Evolutionary conservation across 2,888 invertebrate species (phyloP), one percentile per base, ranked within the genome.

Genomic region (Parnassius glacialis): DNA sequence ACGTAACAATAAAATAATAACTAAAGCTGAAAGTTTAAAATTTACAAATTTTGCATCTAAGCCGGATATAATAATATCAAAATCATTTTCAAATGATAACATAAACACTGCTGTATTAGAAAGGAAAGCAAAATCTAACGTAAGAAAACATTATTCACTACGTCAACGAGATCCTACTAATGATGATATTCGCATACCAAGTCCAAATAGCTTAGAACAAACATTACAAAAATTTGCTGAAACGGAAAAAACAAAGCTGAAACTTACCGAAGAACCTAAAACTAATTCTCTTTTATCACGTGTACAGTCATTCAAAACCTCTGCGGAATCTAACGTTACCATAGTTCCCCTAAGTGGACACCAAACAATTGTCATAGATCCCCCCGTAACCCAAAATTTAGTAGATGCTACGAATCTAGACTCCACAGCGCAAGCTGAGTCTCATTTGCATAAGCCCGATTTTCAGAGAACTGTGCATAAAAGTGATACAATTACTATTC

Each of bases 311-410:
- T 91, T 91, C 64, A 91, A 91, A 73, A 89, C 90, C 64, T 83
- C 86, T 3, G 83, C 86, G n/a, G 86, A 90, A 66, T 87, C 89
- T n/a, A 88, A 85, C 69, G 87, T 92, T 64, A 81, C 87, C 61
- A 84, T 92, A 57, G 81, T 92, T 50, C 92, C 92, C 52, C 74
- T 92, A 65, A 92, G 92, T 69, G 92, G 92, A 54, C 92, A 92
- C 73, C 92, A 92, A 81, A 92, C 92, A n/a, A 88, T 92, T 69
- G 86, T 92, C 41, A 87, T 92, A 62, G 83, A 92, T 76, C 90
- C 92, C 65, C 91, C 91, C 12, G 68, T 90, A 43, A 75, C 74
- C 45, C 83, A 84, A 71, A 75, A 78, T 44, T 55, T 64, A 44
- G 68, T 61, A 57, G 74, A 76, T 58, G 68, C 62, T 43, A 48